Conservation (phyloP, 2,113 vertebrate species). For the Sitta europaea region DNA sequence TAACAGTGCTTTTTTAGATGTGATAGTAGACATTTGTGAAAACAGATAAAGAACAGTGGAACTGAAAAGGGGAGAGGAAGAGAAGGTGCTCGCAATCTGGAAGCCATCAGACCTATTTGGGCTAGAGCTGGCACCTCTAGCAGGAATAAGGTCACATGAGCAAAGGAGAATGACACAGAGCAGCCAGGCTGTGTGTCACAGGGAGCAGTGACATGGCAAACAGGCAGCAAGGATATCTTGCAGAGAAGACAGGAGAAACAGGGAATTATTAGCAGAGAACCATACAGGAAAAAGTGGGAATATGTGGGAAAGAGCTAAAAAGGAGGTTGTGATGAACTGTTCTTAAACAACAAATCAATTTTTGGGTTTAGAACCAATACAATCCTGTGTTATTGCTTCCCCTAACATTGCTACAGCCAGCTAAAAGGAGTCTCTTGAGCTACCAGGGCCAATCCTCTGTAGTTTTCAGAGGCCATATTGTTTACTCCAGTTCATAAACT, state of each 20-base stretch:
- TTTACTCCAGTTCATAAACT: not conserved
- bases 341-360: not conserved
- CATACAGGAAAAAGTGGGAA: not conserved
- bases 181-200: not conserved
- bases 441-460: not conserved
- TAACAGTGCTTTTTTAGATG: not conserved
- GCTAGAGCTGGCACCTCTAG: not conserved
- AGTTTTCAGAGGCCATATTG: not conserved
- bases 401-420: not conserved
- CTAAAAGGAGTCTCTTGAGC: not conserved
- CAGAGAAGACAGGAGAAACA: not conserved
- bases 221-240: not conserved
- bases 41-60: not conserved
- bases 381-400: not conserved
- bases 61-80: not conserved
- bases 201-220: not conserved
- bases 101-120: not conserved
- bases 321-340: not conserved
- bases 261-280: not conserved
- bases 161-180: not conserved
- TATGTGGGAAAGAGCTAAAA: not conserved
- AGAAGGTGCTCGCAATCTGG: not conserved
- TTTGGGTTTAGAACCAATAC: not conserved
- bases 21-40: not conserved
- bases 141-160: not conserved